phyloP scores from a whole-genome alignment of 2,797 vertebrate species.

The Propithecus deckenii region DNA sequence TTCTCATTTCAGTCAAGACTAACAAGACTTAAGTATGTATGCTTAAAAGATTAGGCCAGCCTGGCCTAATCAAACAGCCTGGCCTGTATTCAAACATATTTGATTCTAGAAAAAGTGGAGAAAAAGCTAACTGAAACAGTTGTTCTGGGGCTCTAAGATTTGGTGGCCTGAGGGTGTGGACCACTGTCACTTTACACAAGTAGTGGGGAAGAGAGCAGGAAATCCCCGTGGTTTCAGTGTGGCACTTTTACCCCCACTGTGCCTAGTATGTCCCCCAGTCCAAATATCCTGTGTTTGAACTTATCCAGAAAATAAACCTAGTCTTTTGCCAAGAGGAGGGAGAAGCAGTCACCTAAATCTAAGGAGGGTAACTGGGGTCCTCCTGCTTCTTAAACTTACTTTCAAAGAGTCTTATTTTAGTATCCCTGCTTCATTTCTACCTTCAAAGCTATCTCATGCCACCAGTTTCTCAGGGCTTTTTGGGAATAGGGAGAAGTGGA shows the following conservation, averaged over 20 bases:
- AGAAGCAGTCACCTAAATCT: not conserved
- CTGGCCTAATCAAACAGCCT: too few relatives aligned
- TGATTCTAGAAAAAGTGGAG: not conserved
- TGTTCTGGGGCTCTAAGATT: not conserved
- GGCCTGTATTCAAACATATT: not conserved
- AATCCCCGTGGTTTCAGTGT: not conserved
- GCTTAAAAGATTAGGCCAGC: not conserved
- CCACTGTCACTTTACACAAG: not conserved
- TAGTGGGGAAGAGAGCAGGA: not conserved
- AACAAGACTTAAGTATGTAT: not conserved
- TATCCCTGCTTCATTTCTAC: not conserved
- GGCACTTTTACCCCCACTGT: not conserved
- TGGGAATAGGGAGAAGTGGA: not conserved
- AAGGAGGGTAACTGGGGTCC: not conserved
- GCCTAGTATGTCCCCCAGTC: not conserved
- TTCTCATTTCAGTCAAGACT: not conserved
- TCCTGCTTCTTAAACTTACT: not conserved
- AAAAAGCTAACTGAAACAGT: not conserved
- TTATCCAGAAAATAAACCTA: not conserved
- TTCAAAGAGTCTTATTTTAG: conserved; percentile 24
- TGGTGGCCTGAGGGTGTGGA: not conserved
- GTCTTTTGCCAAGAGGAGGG: not conserved
- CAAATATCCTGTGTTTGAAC: not conserved
- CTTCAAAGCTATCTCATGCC: not conserved
- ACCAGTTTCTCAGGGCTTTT: not conserved